Evolutionary conservation across 1,140 invertebrate genomes (phyloP).

Genomic region (Littorina saxatilis): DNA sequence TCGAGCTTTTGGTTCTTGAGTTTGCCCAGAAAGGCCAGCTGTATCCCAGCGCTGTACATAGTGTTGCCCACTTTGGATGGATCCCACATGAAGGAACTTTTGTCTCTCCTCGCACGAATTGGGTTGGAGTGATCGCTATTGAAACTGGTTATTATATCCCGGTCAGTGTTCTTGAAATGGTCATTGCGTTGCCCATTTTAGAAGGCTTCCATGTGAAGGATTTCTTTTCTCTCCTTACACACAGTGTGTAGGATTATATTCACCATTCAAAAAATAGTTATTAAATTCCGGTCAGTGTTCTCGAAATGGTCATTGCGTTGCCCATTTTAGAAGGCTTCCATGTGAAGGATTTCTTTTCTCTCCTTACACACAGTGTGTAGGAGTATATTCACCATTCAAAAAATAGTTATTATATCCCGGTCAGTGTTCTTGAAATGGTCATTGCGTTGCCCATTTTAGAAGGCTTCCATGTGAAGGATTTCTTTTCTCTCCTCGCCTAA

Average conservation of each 20-base stretch:
- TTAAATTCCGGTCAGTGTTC: background rate
- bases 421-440: background rate
- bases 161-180: background rate
- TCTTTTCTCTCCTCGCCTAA: conserved; percentile 4
- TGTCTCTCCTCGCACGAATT: background rate
- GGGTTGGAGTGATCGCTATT: background rate
- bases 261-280: background rate
- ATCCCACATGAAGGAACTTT: background rate
- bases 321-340: background rate
- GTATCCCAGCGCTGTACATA: conserved; percentile 23
- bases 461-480: too few relatives aligned
- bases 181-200: background rate
- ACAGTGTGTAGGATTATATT: background rate
- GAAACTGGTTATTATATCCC: background rate
- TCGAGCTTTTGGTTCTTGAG: background rate
- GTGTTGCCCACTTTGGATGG: background rate
- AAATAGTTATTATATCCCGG: background rate
- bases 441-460: background rate
- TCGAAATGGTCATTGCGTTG: background rate
- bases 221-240: conserved; percentile 7
- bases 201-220: too few relatives aligned
- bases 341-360: background rate
- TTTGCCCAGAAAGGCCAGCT: conserved; percentile 22
- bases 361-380: background rate
- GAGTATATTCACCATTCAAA: background rate